A percentile compares a stretch with the other conserved stretches of the same genome.
Conservation (phyloP, 2,888 invertebrate species). For the Lumbricus terrestris region DNA sequence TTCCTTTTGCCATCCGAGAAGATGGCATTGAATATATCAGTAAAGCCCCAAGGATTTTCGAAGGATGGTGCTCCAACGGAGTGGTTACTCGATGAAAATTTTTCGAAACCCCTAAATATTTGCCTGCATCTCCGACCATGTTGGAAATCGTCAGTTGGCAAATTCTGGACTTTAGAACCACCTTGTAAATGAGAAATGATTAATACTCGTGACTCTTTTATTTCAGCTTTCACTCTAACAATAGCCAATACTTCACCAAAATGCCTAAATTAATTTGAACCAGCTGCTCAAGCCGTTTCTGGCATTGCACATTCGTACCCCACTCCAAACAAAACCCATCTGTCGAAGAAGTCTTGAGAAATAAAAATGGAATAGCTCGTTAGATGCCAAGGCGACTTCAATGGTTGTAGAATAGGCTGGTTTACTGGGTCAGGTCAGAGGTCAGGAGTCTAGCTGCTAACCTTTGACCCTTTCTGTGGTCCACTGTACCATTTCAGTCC, state of each 20-base stretch:
- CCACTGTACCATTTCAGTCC: neutral
- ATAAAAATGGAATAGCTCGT: conserved; percentile 13
- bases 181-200: neutral
- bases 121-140: neutral
- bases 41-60: neutral
- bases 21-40: neutral
- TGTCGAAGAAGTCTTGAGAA: neutral
- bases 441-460: neutral
- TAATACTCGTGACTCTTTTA: neutral
- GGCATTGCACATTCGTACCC: neutral
- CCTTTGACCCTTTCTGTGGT: neutral
- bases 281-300: neutral
- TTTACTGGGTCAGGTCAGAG: conserved; percentile 17
- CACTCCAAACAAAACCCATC: neutral
- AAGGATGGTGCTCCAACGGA: neutral
- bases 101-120: neutral
- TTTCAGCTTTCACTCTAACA: neutral
- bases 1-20: neutral
- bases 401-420: neutral
- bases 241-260: neutral
- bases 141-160: neutral
- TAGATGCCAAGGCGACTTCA: conserved; percentile 4
- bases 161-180: neutral
- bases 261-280: neutral
- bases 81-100: neutral